Percentiles rank a stretch among this genome's conserved stretches.
These are phyloP conservation scores for Plectrocnemia conspersa DNA, from an alignment of 1,140 invertebrate species.

Conservation along the genomic window DNA sequence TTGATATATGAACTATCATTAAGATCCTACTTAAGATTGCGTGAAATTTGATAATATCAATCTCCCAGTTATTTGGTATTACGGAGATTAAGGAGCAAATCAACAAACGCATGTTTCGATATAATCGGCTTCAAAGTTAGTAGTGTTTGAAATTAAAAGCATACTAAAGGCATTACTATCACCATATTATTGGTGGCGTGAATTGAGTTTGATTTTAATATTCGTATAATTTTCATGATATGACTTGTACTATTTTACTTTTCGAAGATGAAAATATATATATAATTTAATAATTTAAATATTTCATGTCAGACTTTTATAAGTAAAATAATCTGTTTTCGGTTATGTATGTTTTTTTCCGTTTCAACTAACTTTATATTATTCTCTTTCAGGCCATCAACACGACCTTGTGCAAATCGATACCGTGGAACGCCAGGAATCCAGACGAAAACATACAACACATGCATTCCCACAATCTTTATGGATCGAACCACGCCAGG, in stretches of 20 bases:
- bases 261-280: background rate
- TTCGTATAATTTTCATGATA: conserved; percentile 20
- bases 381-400: conserved; percentile 28
- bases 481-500: conserved; percentile 21
- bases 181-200: no score
- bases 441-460: conserved; percentile 1
- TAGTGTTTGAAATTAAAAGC: no score
- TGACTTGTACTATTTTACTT: background rate
- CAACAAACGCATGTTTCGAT: no score
- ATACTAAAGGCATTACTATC: no score
- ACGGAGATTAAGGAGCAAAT: no score
- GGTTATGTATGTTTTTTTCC: background rate
- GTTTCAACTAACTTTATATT: background rate
- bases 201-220: background rate
- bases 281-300: background rate
- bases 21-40: no score
- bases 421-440: conserved; percentile 28
- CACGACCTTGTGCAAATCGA: conserved; percentile 20
- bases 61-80: no score
- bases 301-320: no score
- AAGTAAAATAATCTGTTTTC: no score
- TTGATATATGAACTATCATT: no score
- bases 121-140: no score
- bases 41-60: no score
- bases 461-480: conserved; percentile 25